Evolutionary conservation across 2,113 vertebrate genomes (phyloP), one percentile per base, ranked within the genome.

Genomic region (Dascyllus trimaculatus): DNA sequence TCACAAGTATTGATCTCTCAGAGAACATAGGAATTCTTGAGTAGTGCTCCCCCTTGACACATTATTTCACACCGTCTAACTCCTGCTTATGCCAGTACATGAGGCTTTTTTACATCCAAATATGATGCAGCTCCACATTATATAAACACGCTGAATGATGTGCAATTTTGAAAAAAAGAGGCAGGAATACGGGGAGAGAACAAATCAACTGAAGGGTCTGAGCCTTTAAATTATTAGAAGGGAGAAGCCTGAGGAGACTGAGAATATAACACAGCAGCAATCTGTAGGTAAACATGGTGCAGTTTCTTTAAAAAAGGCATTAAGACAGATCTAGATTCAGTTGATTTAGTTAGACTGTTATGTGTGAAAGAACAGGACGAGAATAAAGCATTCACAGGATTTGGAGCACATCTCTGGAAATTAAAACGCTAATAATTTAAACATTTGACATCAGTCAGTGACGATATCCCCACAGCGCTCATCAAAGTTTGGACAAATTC

Each of bases 1-100:
- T 82, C 59, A 60, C 54, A 57, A 48, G 65, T 80, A 87, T 80
- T 70, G 80, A 85, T 87, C 52, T 32, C 13, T 72, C 26, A 1
- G 22, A 89, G 61, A 85, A 82, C 79, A 87, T 78, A 88, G 69
- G 53, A 77, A 78, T 74, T 78, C 43, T 69, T 63, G 70, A 80
- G 66, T 11, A 76, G 48, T 19, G 65, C 65, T 76, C 29, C 52
- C 46, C 48, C 63, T 32, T 63, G 35, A 68, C 18, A 48, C 52
- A 13, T 82, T 46, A 71, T 62, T 78, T 78, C 52, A 75, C 57
- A 82, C 25, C 49, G 10, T 73, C 3, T 15, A 25, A 71, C 56
- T 61, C 49, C 58, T 64, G 32, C 46, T 78, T 46, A 22, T 62
- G 5, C 51, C 48, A 29, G 48, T 13, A 69, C 25, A 40, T 2